These are phyloP conservation scores for Deilephila porcellus DNA, from an alignment of 2,888 invertebrate species.

Conservation along the genomic window DNA sequence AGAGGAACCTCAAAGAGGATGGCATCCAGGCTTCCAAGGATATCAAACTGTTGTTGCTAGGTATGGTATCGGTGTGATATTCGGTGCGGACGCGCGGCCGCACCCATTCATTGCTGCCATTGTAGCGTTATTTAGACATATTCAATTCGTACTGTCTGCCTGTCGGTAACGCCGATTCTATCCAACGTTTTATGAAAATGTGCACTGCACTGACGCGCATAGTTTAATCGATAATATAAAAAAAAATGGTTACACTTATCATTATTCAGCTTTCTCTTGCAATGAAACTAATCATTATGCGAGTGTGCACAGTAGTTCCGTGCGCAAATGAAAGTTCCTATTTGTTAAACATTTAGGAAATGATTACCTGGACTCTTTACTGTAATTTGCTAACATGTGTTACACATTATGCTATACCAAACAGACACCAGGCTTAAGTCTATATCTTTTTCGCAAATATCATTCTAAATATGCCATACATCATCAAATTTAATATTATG, in stretches of 20 bases:
- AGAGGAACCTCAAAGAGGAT: slow-evolving; percentile 99
- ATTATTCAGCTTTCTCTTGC: slow-evolving; percentile 65
- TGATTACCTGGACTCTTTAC: slow-evolving; percentile 42
- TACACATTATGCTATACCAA: background rate
- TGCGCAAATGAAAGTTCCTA: slow-evolving; percentile 71
- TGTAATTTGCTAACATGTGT: background rate
- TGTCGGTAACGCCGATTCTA: slow-evolving; percentile 2
- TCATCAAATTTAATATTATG: background rate
- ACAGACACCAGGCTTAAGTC: background rate
- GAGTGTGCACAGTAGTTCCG: slow-evolving; percentile 67
- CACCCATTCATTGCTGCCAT: slow-evolving; percentile 67
- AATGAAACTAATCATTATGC: slow-evolving; percentile 68
- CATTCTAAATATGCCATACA: background rate
- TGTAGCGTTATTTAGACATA: slow-evolving; percentile 35
- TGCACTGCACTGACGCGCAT: slow-evolving; percentile 37
- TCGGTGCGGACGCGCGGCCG: slow-evolving; percentile 58
- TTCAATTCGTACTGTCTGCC: slow-evolving; percentile 27
- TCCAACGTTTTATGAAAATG: slow-evolving; percentile 2
- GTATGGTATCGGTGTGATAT: slow-evolving; percentile 84
- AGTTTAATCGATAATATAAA: slow-evolving; percentile 30
- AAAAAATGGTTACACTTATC: slow-evolving; percentile 26
- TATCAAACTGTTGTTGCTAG: slow-evolving; percentile 98
- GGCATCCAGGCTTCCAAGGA: slow-evolving; percentile 99
- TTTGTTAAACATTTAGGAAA: slow-evolving; percentile 58
- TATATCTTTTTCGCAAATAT: background rate